Base-by-base conservation (phyloP, 2,888 invertebrate genomes). In the Taphrorychus bicolor region DNA sequence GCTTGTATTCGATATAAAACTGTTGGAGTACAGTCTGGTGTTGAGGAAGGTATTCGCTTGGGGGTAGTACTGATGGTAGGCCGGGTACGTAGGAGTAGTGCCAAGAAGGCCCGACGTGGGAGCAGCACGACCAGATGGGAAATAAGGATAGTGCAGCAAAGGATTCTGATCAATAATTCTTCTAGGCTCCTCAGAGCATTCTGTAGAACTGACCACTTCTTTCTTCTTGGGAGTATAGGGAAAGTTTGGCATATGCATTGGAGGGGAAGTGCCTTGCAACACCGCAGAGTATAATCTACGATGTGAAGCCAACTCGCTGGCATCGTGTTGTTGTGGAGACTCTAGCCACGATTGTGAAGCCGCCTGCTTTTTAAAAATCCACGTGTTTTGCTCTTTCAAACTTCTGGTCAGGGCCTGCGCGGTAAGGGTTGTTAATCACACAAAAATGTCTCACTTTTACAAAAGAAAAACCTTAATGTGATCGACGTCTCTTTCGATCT, bases 281-380 rank as follows among this genome's bases (percentile, higher is more conserved):
- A 82, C 82, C 18, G 80, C 82, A 3, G 82, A 82, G 67, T 82
- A 82, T 3, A 81, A 67, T 62, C 81, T 72, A 51, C 76, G 63
- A 72, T 42, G 62, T 56, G 61, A n/a, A n/a, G n/a, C 71, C 5
- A 58, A 48, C 7, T 61, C 61, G 5, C 22, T 71, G n/a, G 71
- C 5, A 58, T 40, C 7, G 57, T 57, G 5, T 19, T 71, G 23
- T 18, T 54, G 45, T 32, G 18, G 14, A 5, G 53, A 23, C 11
- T 64, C 64, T 16, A 59, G 59, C 59, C 64, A 65, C 14, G 59
- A 53, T 42, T 48, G 41, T 2, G 63, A 14, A 7, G 19, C 23
- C 17, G 45, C 41, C 51, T 68, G 63, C n/a, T 68, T 63, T 17
- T 69, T 65, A 49, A 65, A 58, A 11, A 73, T 73, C 62, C 71